phyloP scores from a whole-genome alignment of 2,113 vertebrate species.

The Actenoides hombroni region DNA sequence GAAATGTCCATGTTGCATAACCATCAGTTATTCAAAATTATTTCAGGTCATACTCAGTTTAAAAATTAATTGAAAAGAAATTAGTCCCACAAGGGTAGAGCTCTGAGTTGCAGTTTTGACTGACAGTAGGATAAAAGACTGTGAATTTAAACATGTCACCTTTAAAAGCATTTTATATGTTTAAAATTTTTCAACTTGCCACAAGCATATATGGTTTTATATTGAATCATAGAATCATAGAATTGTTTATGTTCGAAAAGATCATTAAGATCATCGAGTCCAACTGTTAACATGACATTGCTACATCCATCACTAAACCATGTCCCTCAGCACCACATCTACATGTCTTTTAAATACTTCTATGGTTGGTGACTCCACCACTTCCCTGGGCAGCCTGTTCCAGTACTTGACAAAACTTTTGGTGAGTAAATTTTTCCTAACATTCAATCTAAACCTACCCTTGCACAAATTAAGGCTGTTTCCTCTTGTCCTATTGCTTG shows the following conservation, averaged over 20 bases:
- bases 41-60: slow-evolving; percentile 8
- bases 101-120: slow-evolving; percentile 26
- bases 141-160: neutral
- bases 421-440: neutral
- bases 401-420: neutral
- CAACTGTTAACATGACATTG: neutral
- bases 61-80: slow-evolving; percentile 59
- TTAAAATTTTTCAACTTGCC: neutral
- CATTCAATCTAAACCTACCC: neutral
- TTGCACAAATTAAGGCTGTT: neutral
- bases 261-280: neutral
- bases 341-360: neutral
- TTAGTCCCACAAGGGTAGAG: slow-evolving; percentile 3
- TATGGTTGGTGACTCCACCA: neutral
- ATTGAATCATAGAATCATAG: neutral
- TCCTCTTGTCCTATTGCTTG: neutral
- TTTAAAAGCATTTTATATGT: neutral
- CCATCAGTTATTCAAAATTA: slow-evolving; percentile 5
- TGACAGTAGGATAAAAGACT: neutral
- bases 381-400: neutral
- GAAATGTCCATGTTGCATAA: neutral
- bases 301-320: neutral
- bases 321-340: neutral
- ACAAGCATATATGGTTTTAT: neutral
- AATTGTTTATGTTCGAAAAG: neutral